Conservation (phyloP, 2,888 invertebrate genomes). For the Lutraria lutraria region DNA sequence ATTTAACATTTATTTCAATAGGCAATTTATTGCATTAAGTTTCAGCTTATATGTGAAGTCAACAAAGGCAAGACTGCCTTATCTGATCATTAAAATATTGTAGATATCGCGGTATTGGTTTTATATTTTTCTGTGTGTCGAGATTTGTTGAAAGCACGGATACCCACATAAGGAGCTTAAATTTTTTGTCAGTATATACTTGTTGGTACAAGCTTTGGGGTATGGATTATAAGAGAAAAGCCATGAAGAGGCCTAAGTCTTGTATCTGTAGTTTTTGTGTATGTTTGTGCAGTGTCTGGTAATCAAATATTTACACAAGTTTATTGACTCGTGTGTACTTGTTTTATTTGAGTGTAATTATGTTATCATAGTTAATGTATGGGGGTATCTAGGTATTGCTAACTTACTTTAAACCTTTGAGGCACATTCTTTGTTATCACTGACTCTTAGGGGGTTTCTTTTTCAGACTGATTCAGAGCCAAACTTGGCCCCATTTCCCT, state of each 20-base stretch:
- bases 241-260: neutral
- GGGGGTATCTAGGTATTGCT: neutral
- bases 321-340: constrained; percentile 31
- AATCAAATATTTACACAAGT: constrained; percentile 58
- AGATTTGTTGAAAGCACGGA: neutral
- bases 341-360: constrained; percentile 12
- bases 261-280: neutral
- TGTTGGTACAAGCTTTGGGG: constrained; percentile 9
- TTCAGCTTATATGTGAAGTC: neutral
- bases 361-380: neutral
- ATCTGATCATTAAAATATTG: neutral
- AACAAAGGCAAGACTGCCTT: neutral
- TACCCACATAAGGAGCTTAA: constrained; percentile 28
- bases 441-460: no score
- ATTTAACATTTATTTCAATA: neutral
- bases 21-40: neutral
- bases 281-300: neutral
- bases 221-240: constrained; percentile 2
- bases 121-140: neutral
- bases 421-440: neutral
- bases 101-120: neutral
- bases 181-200: neutral
- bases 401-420: neutral
- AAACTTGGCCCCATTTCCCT: no score
- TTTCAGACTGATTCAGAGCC: no score